Base-by-base conservation (phyloP, 2,113 vertebrate genomes). In the Xyliphius kryptos region DNA sequence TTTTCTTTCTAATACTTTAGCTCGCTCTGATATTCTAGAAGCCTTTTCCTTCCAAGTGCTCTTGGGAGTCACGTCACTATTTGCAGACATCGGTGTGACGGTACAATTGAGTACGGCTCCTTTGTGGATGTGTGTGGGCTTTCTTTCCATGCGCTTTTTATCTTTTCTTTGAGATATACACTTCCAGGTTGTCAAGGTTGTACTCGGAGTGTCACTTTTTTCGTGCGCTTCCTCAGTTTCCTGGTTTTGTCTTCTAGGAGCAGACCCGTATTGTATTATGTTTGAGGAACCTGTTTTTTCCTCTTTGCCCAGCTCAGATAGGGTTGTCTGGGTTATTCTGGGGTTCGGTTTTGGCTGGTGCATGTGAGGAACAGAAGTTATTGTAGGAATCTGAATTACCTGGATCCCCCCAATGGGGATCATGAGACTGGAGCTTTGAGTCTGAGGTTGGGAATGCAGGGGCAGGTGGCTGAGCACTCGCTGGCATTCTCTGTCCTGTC, bases 341-440 rank as follows among this genome's bases (percentile, higher is more conserved):
- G 83, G 81, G 26, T 47, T 61, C 6, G 15, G 55, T n/a, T 50
- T 47, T 13, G 86, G 72, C 74, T 90, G 77, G 61, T 83, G 66
- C 69, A 83, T n/a, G n/a, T n/a, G 83, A 46, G 76, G 82, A 49
- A 87, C 85, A 0, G 88, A 88, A 65, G 90, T 61, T 5, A 61
- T 49, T 49, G 14, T 36, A 19, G 58, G 73, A 6, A 91, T 82
- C 68, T 93, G 92, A 48, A 97, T 90, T 92, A 97, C 94, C 82
- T 97, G 92, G 67, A 97, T 95, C 59, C 94, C 94, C 37, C 94
- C 94, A 2, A 97, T 95, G 63, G 92, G 91, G 68, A 97, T 93
- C 81, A 95, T 92, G 0, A 85, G 87, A 51, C 83, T 73, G 10
- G 89, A 79, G 53, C 80, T 46, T 9, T 89, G 79, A 75, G 83